Evolutionary conservation across 2,888 invertebrate species (phyloP).

Genomic region (Chaetogeoica ovagalla): DNA sequence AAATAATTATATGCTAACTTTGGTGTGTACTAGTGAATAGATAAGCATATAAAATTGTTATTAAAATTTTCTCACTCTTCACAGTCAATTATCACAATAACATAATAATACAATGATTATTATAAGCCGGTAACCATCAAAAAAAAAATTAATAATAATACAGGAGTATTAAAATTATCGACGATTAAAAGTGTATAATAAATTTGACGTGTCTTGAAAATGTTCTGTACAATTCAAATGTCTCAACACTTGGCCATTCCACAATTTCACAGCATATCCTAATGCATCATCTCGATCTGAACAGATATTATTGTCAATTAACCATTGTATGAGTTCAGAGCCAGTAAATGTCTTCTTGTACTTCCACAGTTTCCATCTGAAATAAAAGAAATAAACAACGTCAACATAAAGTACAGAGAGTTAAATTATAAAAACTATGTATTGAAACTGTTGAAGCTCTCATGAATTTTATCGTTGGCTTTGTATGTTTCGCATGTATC

Average conservation of each 20-base stretch:
- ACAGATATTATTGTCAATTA: slow-evolving; percentile 78
- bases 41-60: slow-evolving; percentile 26
- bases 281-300: slow-evolving; percentile 78
- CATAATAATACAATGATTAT: slow-evolving; percentile 6
- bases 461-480: too few relatives aligned
- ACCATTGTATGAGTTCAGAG: slow-evolving; percentile 82
- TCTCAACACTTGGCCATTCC: slow-evolving; percentile 81
- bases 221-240: slow-evolving; percentile 84
- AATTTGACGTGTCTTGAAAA: slow-evolving; percentile 75
- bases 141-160: neutral
- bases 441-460: neutral
- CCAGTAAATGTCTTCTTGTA: slow-evolving; percentile 84
- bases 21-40: slow-evolving; percentile 14
- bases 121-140: slow-evolving; percentile 9
- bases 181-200: slow-evolving; percentile 74
- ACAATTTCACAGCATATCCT: slow-evolving; percentile 78
- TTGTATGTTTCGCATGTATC: too few relatives aligned
- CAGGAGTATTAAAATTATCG: slow-evolving; percentile 20
- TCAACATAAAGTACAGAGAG: neutral
- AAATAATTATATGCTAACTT: neutral
- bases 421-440: neutral
- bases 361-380: slow-evolving; percentile 76
- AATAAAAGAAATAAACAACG: slow-evolving; percentile 1
- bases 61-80: slow-evolving; percentile 48
- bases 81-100: slow-evolving; percentile 50